Base-by-base conservation (phyloP, 2,797 vertebrate genomes). In the Pangasius macronema region DNA sequence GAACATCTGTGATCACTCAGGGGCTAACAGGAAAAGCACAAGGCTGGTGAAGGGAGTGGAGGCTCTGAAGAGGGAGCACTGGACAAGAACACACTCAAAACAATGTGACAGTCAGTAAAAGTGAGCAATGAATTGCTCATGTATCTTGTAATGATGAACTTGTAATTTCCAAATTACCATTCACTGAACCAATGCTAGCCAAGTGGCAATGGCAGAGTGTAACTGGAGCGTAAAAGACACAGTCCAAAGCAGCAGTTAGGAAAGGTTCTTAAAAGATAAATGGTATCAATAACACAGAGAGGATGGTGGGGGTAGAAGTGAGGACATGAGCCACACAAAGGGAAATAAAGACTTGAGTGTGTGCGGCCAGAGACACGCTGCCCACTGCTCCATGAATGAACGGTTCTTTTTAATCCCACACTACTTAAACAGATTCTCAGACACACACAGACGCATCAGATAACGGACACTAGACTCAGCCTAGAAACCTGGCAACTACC, bases 1-100 rank as follows among this genome's bases (percentile, higher is more conserved):
- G 84, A 80, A 90, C 90, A 89, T 91, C 89, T 91, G 90, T 63
- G 67, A 89, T 87, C 79, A 61, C 86, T 89, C 88, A 84, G 53
- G 57, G 42, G 22, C 24, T 67, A 46, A 82, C 49, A 75, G 82
- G 85, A 87, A 33, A 63, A 68, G n/a, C 63, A 53, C 61, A 70
- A 61, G 33, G 77, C 79, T 85, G 72, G 27, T 22, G 0, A 73
- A 85, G 73, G 76, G 63, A 68, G 79, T 61, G 46, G 80, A 72
- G 76, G 73, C 82, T 55, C 73, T 51, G 5, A 79, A 61, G 33
- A 84, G 36, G 51, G 16, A 24, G 36, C 20, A 20, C 36, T 63
- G 70, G 70, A 75, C 70, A 33, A 72, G 61, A 53, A 42, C 53
- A 3, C 1, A 27, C 75, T 53, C 49, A n/a, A 75, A 61, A 81